phyloP scores from a whole-genome alignment of 2,888 invertebrate genomes.

The Sialis fuliginosa region DNA sequence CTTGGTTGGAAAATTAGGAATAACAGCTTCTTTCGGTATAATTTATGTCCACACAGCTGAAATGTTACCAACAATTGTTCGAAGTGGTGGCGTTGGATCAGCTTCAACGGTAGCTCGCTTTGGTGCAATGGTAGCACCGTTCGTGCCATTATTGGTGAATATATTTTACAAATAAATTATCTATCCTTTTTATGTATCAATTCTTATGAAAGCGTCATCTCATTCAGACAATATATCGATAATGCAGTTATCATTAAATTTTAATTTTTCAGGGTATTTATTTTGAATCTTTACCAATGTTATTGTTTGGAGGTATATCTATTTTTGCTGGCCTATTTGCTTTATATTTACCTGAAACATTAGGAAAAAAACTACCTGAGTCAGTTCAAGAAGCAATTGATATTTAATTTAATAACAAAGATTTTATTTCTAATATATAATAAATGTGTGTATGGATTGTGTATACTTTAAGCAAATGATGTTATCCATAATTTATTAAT shows the following conservation, averaged over 20 bases:
- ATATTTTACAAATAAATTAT: too few relatives aligned
- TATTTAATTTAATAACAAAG: slow-evolving; percentile 10
- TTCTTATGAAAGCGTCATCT: too few relatives aligned
- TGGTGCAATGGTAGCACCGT: slow-evolving; percentile 43
- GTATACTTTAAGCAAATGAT: too few relatives aligned
- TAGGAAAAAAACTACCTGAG: slow-evolving; percentile 39
- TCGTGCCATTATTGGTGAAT: slow-evolving; percentile 36
- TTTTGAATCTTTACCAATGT: slow-evolving; percentile 29
- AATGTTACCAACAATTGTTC: slow-evolving; percentile 31
- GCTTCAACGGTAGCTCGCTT: slow-evolving; percentile 38
- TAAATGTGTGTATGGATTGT: too few relatives aligned
- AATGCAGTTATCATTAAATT: too few relatives aligned
- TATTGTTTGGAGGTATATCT: slow-evolving; percentile 34
- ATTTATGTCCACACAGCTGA: slow-evolving; percentile 44
- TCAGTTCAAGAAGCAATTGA: slow-evolving; percentile 32
- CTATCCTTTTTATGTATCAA: too few relatives aligned
- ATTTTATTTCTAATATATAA: too few relatives aligned
- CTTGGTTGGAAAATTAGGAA: slow-evolving; percentile 41
- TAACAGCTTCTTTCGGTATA: slow-evolving; percentile 42
- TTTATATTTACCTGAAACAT: slow-evolving; percentile 43
- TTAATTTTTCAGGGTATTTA: slow-evolving; percentile 25
- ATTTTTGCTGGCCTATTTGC: slow-evolving; percentile 31
- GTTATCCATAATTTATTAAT: too few relatives aligned
- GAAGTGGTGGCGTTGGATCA: slow-evolving; percentile 39
- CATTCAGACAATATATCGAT: neutral